Base-by-base conservation (phyloP, 2,113 vertebrate species). In the Anoplopoma fimbria region DNA sequence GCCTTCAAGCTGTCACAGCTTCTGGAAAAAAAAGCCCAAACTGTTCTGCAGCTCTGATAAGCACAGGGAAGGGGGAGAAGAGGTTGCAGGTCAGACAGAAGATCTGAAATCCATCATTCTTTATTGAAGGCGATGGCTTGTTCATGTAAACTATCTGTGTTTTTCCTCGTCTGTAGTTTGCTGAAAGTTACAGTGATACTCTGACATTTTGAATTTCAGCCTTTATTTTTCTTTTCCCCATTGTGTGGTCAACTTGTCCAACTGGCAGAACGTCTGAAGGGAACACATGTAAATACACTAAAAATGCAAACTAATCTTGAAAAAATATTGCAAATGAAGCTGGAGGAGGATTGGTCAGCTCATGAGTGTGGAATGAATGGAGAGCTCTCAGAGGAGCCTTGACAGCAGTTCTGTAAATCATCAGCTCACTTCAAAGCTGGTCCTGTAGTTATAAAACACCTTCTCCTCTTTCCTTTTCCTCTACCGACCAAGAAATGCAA, bases 301-400 rank as follows among this genome's bases (percentile, higher is more conserved):
- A 9, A 14, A 62, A 62, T 82, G 82, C 60, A 82, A 84, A 89
- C 60, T 68, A 73, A 77, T 36, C 51, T 6, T 25, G 33, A 42
- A 65, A 38, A 82, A 87, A 78, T 47, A 77, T 76, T 79, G 87
- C 80, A 86, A 86, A 82, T 82, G 63, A 83, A 51, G 64, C 40
- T 58, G 69, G 57, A 74, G 76, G 29, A 42, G 53, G 67, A 53
- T 69, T 61, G 2, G 21, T 79, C 33, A 47, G 74, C 49, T 34
- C 55, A 5, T 19, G 21, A n/a, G 34, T 31, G 21, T 31, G n/a
- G 23, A 27, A 57, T 57, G 69, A 80, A 87, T 25, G 8, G n/a
- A 65, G 49, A 65, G 21, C 42, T 72, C 10, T 77, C 23, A 29
- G 64, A 2, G 12, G 34, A 65, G 58, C 34, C 42, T 61, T 6